Base-by-base conservation (phyloP, 2,888 invertebrate species). In the Philopedon plagiatum region DNA sequence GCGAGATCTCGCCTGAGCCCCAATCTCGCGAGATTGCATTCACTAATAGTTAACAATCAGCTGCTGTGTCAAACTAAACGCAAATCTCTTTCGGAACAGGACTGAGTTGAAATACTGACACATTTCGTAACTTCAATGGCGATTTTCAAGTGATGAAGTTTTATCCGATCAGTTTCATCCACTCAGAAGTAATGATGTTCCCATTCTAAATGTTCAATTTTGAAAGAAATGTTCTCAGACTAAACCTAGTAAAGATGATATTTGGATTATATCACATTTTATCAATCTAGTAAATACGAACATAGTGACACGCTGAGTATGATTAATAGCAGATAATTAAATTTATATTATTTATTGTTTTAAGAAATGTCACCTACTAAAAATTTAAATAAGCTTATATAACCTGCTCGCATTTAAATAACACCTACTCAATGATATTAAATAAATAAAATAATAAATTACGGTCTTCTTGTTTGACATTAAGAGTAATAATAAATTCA, bases 291-390 rank as follows among this genome's bases (percentile, higher is more conserved):
- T 57, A 46, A 54, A 51, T 51, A 51, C 29, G 51, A 51, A 51
- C 29, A 51, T 15, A 51, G 29, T 51, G 51, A 51, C 51, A 51
- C 15, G 51, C 51, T 51, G 51, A 5, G 51, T 29, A 39, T 69
- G 73, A 73, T 69, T 69, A 69, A 73, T 73, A 51, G 62, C n/a
- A 7, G 19, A 5, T 69, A 73, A 73, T 73, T 69, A 73, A 57
- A 29, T 54, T 51, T 26, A 49, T 69, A 69, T 73, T 73, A 64
- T 73, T 69, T 73, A 73, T 73, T 69, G 69, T 69, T 69, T 63
- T 26, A 63, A 69, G 29, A 73, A 73, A 73, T 73, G 73, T 73
- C 73, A 73, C 73, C 73, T 69, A 73, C 65, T 56, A 69, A 69
- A 63, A 41, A 54, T 67, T 58, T 64, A 68, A 69, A 64, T 69